Percentiles rank a stretch among this genome's conserved stretches.
Evolutionary conservation across 1,140 invertebrate species (phyloP).

Genomic region (Zelostemma sp.): DNA sequence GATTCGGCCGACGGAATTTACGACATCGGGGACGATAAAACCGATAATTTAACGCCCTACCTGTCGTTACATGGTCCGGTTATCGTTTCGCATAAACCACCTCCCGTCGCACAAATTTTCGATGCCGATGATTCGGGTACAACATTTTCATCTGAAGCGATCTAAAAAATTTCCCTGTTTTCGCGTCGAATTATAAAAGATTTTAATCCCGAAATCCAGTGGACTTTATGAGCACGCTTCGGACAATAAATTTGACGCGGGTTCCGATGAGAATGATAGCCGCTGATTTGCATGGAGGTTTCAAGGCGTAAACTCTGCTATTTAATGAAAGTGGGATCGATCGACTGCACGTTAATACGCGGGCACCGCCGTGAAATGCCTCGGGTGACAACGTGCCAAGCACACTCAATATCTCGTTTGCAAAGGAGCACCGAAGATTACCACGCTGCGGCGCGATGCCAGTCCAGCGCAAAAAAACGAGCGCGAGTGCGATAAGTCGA

Average conservation of each 20-base stretch:
- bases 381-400: not conserved
- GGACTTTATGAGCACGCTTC: not conserved
- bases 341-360: constrained; percentile 5
- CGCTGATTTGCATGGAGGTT: constrained; percentile 6
- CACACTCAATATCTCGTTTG: constrained; percentile 32
- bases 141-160: not conserved
- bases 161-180: not conserved
- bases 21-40: constrained; percentile 52
- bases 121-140: not conserved
- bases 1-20: constrained; percentile 47
- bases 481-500: constrained; percentile 40
- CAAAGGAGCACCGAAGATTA: constrained; percentile 28
- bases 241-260: not conserved
- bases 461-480: constrained; percentile 27
- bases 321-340: constrained; percentile 42
- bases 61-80: constrained; percentile 46
- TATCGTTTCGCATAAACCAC: constrained; percentile 34
- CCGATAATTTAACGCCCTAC: constrained; percentile 56
- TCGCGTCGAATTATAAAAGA: too few species aligned
- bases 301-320: constrained; percentile 31
- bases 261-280: not conserved
- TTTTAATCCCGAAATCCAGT: too few species aligned
- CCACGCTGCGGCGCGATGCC: constrained; percentile 23
- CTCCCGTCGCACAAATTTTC: constrained; percentile 2
- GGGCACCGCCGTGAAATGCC: not conserved